A percentile compares a stretch with the other conserved stretches of the same genome.
These are phyloP conservation scores for Acronicta leporina DNA, from an alignment of 2,888 invertebrate species.

Conservation along the genomic window DNA sequence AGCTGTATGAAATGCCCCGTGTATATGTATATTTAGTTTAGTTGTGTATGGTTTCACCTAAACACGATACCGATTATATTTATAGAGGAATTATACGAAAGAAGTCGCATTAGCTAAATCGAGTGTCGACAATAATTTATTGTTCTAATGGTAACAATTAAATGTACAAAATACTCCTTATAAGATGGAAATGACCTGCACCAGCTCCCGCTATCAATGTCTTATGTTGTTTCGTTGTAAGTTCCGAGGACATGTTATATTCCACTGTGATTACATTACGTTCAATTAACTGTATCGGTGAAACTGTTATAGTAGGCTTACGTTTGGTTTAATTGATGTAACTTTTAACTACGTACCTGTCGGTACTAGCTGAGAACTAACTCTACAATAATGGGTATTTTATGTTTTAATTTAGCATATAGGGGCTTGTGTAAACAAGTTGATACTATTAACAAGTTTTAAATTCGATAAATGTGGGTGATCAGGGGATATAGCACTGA, in stretches of 20 bases:
- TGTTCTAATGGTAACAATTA: slow-evolving; percentile 55
- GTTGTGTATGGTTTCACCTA: slow-evolving; percentile 65
- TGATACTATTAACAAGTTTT: slow-evolving; percentile 82
- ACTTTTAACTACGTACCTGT: slow-evolving; percentile 69
- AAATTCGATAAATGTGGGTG: slow-evolving; percentile 82
- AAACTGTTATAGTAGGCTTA: slow-evolving; percentile 65
- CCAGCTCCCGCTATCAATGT: slow-evolving; percentile 16
- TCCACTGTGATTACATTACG: slow-evolving; percentile 70
- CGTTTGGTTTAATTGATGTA: slow-evolving; percentile 56
- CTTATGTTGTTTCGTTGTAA: slow-evolving; percentile 25
- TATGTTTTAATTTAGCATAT: slow-evolving; percentile 79
- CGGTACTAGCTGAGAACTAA: slow-evolving; percentile 75
- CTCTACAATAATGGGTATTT: slow-evolving; percentile 83
- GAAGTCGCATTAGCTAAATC: slow-evolving; percentile 50
- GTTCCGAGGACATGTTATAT: slow-evolving; percentile 52
- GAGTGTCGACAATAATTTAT: slow-evolving; percentile 60
- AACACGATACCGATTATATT: slow-evolving; percentile 48
- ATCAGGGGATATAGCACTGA: slow-evolving; percentile 80
- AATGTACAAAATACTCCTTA: slow-evolving; percentile 60
- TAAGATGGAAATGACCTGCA: slow-evolving; percentile 41
- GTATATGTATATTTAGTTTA: slow-evolving; percentile 76
- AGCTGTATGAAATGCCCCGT: slow-evolving; percentile 73
- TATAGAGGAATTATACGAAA: slow-evolving; percentile 53
- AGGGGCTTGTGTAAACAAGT: slow-evolving; percentile 78
- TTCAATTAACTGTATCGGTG: slow-evolving; percentile 66